Conservation (phyloP, 2,888 invertebrate species). For the Acronicta aceris region DNA sequence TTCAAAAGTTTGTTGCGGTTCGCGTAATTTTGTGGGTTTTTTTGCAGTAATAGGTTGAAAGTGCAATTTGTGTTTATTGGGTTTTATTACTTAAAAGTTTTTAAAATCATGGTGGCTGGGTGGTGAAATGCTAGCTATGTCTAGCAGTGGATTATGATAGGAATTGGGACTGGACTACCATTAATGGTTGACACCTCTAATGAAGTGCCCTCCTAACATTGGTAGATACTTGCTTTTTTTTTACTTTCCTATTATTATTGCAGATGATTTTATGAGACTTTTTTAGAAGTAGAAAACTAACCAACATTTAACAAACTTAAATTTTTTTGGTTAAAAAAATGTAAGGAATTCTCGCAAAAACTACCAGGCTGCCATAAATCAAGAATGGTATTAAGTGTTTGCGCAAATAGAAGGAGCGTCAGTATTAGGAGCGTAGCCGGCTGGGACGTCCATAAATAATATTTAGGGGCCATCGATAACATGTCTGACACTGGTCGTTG, state of each 20-base stretch:
- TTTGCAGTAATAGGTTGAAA: slow-evolving; percentile 17
- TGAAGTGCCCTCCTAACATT: no score
- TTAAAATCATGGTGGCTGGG: neutral
- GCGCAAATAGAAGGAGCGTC: slow-evolving; percentile 75
- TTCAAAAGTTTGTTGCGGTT: slow-evolving; percentile 42
- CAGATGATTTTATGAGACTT: no score
- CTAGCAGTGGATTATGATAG: no score
- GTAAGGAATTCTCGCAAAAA: slow-evolving; percentile 42
- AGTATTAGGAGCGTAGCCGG: slow-evolving; percentile 65
- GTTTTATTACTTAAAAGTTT: slow-evolving; percentile 1
- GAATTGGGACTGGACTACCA: no score
- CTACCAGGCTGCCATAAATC: slow-evolving; percentile 72
- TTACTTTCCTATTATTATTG: no score
- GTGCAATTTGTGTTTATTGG: slow-evolving; percentile 15
- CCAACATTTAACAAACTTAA: no score
- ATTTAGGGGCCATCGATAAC: slow-evolving; percentile 75
- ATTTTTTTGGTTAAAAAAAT: slow-evolving; percentile 28
- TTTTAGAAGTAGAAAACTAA: no score
- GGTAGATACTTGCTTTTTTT: no score
- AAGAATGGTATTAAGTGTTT: slow-evolving; percentile 66
- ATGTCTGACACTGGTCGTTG: slow-evolving; percentile 59
- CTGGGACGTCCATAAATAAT: slow-evolving; percentile 80
- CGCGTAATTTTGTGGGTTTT: slow-evolving; percentile 20
- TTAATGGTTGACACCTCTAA: no score
- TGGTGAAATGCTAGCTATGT: neutral